Evolutionary conservation across 2,113 vertebrate genomes (phyloP), one percentile per base, ranked within the genome.

Genomic region (Rhea americana): DNA sequence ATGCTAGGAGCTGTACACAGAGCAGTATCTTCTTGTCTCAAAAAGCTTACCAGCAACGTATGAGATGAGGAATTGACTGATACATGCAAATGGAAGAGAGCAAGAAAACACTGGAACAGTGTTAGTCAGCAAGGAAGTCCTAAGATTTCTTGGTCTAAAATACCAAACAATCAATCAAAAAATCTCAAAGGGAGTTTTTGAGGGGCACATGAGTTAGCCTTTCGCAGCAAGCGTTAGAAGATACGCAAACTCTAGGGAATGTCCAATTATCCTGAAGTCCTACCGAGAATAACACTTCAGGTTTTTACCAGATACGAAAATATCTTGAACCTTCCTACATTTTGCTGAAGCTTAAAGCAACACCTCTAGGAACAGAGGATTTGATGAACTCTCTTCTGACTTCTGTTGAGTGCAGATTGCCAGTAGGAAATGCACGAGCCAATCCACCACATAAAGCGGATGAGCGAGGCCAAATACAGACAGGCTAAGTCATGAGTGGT

Each of bases 41-140:
- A 86, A 47, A 21, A 82, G 35, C 22, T 90, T 47, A 50, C 14
- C 8, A 70, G 45, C 15, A 12, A 90, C 78, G 32, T 25, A 26
- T 45, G 28, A 86, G 74, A 77, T 43, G 59, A 81, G 30, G 70
- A 81, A 22, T 86, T 5, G n/a, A 19, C 11, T 79, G 66, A 47
- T 22, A 22, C 2, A 35, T 30, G 41, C 26, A 35, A 51, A 32
- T 0, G 3, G 25, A 61, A 53, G 25, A 68, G 56, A 19, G 70
- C 11, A 30, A 24, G 43, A 3, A 0, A 56, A 68, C 63, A 35
- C 0, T 56, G 21, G 11, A 32, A 12, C 13, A n/a, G 19, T 1
- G 1, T 37, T 30, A 47, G 62, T 62, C 68, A 70, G 47, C 2
- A 9, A 14, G 35, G n/a, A 53, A 35, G 26, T 3, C 4, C 43